Base-by-base conservation (phyloP, 2,888 invertebrate genomes). In the Limnephilus rhombicus region DNA sequence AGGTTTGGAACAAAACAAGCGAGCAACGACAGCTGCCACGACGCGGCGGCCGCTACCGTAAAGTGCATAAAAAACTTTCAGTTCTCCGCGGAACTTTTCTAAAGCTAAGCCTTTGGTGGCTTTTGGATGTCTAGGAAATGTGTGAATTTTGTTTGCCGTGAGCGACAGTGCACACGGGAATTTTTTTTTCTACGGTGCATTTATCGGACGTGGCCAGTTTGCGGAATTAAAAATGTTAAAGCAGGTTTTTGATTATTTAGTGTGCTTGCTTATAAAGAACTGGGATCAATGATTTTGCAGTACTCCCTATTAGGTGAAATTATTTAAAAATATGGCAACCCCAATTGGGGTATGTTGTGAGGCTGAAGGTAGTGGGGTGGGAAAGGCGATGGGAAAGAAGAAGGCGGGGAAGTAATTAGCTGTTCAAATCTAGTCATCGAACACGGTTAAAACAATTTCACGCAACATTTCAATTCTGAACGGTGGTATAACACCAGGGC, bases 1-100 rank as follows among this genome's bases (percentile, higher is more conserved):
- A 37, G 41, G 82, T 87, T 45, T 29, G 80, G 41, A 87, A n/a
- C 34, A 18, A 53, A 88, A 80, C 68, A 45, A 80, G 88, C 37
- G 80, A 31, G 68, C 53, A 37, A 41, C 86, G 45, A 37, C 90
- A 91, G 91, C 91, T 91, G 91, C 91, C 49, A 29, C 80, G 87
- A 29, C 37, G 34, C 37, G 34, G 86, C 86, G 85, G 86, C 86
- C 90, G 41, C 45, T 29, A 29, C 37, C n/a, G 37, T 34, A 80
- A 37, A 80, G 37, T 13, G 88, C 37, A 80, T 24, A 89, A 89
- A 89, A 89, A 87, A 87, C 15, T 37, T 83, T 83, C 37, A 83
- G 24, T 37, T 37, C 83, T 41, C 83, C 83, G 37, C 83, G 18
- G 9, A 83, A 86, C 86, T 86, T 86, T 45, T 86, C 49, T n/a